These are phyloP conservation scores for Catamblyrhynchus diadema DNA, from an alignment of 2,797 vertebrate species.

Conservation along the genomic window DNA sequence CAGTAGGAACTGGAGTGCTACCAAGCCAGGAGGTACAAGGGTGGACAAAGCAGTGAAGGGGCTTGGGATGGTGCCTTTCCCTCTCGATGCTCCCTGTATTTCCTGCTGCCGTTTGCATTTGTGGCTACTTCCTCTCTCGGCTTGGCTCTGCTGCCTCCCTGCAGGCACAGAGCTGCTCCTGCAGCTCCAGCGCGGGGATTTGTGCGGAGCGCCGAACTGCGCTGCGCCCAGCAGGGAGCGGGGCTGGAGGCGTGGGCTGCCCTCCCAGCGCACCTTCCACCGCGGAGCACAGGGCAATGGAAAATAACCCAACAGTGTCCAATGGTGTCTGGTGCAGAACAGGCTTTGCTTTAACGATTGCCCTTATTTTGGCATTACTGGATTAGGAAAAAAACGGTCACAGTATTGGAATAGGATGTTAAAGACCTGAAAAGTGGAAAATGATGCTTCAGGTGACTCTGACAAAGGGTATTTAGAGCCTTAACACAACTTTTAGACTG, in stretches of 20 bases:
- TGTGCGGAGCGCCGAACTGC: background rate
- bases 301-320: accelerated
- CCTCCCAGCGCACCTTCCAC: background rate
- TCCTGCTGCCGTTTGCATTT: background rate
- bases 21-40: background rate
- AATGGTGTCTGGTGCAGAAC: background rate
- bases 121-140: background rate
- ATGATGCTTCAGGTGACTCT: background rate
- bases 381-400: background rate
- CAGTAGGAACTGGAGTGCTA: background rate
- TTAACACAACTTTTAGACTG: background rate
- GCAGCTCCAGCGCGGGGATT: accelerated
- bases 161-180: background rate
- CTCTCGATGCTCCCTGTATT: background rate
- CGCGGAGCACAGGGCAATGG: accelerated
- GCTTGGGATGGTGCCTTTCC: background rate
- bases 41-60: background rate
- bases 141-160: background rate
- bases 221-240: background rate
- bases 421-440: background rate
- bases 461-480: background rate
- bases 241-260: background rate
- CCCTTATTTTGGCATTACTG: background rate
- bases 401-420: background rate
- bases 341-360: background rate